Evolutionary conservation across 2,888 invertebrate species (phyloP).

Genomic region (Oscheius sp.): DNA sequence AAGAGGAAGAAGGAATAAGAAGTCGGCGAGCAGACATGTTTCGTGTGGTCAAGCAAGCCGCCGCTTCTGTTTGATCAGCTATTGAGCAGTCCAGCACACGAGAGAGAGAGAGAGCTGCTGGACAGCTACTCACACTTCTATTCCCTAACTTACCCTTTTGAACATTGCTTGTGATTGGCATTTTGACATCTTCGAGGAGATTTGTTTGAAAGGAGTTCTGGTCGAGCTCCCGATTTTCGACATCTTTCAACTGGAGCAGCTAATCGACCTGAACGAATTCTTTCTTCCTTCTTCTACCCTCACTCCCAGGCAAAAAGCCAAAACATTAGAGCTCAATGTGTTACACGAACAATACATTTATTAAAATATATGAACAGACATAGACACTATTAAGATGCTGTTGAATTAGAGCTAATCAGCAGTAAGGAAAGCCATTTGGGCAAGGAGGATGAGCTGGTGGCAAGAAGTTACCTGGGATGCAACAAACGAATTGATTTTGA

Average conservation of each 20-base stretch:
- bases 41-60: constrained; percentile 29
- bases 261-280: no score
- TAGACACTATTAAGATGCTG: neutral
- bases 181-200: neutral
- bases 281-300: no score
- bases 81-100: constrained; percentile 18
- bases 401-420: neutral
- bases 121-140: constrained; percentile 9
- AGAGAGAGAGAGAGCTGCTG: neutral
- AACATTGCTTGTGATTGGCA: neutral
- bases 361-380: neutral
- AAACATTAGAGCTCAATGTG: no score
- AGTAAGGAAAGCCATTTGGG: constrained; percentile 14
- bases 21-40: constrained; percentile 16
- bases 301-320: no score
- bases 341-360: no score
- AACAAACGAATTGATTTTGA: constrained; percentile 30
- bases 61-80: constrained; percentile 24
- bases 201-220: neutral
- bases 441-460: constrained; percentile 1
- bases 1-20: neutral
- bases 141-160: constrained; percentile 7
- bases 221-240: neutral
- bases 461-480: constrained; percentile 23
- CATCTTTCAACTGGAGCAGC: neutral